Base-by-base conservation (phyloP, 2,797 vertebrate species). In the Chaetophractus vellerosus region DNA sequence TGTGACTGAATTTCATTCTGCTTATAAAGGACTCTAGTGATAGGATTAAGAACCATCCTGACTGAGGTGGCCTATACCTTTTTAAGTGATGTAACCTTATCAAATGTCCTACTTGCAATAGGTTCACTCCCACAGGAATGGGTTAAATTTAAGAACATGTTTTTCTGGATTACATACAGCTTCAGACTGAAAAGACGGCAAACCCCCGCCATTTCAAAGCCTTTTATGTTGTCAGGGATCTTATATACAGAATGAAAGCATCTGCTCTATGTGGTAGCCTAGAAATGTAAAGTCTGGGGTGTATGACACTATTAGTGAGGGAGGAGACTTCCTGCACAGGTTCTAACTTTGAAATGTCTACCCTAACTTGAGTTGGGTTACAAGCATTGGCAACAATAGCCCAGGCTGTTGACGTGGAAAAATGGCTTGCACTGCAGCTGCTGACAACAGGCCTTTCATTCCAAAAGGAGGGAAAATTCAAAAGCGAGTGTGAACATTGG, bases 391-490 rank as follows among this genome's bases (percentile, higher is more conserved):
- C 86, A 50, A 48, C 12, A 10, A 57, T 45, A 92, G 68, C 6
- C 69, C 82, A 71, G 82, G 64, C 31, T 5, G 61, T 8, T 61
- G 48, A 91, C 79, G 79, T 15, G 28, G 66, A 94, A 91, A 84
- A 87, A 86, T 76, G 4, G 87, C 61, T 69, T 31, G 21, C 64
- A 31, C 12, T 24, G 69, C 38, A 64, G 69, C 23, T 19, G 50
- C 89, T 45, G 75, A 93, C 79, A 86, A 71, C 21, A 72, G 57
- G 31, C 66, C 61, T 95, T 91, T 94, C 64, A 55, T 68, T 41
- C 69, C 79, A 45, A 41, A 88, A 59, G 38, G 26, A 76, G 38
- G 55, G 83, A 69, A 57, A 83, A 90, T 89, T 69, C 75, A 89
- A 18, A 48, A 52, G 55, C 31, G n/a, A 74, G 36, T 8, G 41